Conservation (phyloP, 2,113 vertebrate genomes). For the Cyanoramphus novaezelandiae region DNA sequence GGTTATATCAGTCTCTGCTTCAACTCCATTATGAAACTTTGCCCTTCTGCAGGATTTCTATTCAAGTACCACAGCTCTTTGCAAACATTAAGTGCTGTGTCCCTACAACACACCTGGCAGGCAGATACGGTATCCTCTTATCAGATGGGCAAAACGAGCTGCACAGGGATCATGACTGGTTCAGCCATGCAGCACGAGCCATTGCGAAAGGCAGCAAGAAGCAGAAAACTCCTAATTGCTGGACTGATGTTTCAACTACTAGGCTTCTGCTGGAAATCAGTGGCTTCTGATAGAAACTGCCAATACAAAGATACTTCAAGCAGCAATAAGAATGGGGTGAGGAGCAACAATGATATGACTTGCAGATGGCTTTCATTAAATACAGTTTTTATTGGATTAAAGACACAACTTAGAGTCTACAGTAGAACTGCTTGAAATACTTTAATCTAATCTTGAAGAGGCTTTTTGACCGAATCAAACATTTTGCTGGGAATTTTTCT, state of each 20-base stretch:
- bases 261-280: not conserved
- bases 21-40: not conserved
- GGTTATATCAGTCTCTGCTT: not conserved
- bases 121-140: not conserved
- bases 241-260: not conserved
- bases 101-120: slow-evolving; percentile 41
- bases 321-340: not conserved
- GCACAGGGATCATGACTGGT: not conserved
- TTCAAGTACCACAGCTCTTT: not conserved
- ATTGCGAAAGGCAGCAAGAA: not conserved
- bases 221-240: not conserved
- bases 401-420: not conserved
- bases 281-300: not conserved
- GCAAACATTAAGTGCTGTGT: slow-evolving; percentile 27
- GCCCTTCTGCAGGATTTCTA: not conserved
- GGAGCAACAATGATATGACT: not conserved
- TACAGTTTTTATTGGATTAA: slow-evolving; percentile 41
- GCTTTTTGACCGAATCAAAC: slow-evolving; percentile 39
- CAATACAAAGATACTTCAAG: not conserved
- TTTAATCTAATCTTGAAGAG: slow-evolving; percentile 37
- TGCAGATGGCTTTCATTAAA: slow-evolving; percentile 52
- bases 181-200: not conserved
- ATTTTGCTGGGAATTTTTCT: slow-evolving; percentile 32
- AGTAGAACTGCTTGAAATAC: slow-evolving; percentile 24
- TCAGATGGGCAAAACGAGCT: slow-evolving; percentile 39